A percentile compares a stretch with the other conserved stretches of the same genome.
These are phyloP conservation scores for Noctuana brunneofusca DNA, from an alignment of 2,888 invertebrate genomes.

Conservation along the genomic window DNA sequence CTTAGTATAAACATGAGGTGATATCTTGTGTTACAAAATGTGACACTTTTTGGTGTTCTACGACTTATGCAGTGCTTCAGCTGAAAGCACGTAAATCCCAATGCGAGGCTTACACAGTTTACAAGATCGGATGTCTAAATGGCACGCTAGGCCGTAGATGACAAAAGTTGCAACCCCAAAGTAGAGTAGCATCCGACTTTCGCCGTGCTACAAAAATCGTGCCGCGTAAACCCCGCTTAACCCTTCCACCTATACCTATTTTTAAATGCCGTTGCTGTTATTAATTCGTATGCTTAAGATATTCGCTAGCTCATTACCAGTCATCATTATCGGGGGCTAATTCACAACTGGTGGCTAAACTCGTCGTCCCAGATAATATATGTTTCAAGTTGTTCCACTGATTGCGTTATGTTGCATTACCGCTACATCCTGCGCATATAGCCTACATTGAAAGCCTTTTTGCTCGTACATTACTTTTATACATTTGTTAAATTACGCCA, in stretches of 20 bases:
- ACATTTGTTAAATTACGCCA: background rate
- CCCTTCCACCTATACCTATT: background rate
- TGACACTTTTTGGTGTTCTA: no score
- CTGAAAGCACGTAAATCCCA: no score
- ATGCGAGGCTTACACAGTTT: no score
- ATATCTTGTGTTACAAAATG: no score
- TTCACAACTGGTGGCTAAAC: slow-evolving; percentile 13
- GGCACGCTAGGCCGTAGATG: no score
- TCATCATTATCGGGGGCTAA: slow-evolving; percentile 8
- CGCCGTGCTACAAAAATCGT: no score
- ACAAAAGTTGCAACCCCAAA: no score
- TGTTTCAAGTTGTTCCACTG: slow-evolving; percentile 18
- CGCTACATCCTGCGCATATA: slow-evolving; percentile 25
- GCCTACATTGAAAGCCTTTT: slow-evolving; percentile 14
- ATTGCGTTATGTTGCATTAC: slow-evolving; percentile 28
- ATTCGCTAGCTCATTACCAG: slow-evolving; percentile 5
- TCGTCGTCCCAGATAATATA: slow-evolving; percentile 24
- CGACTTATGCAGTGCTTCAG: no score
- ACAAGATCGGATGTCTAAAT: no score
- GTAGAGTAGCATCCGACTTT: no score
- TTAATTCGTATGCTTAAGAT: background rate
- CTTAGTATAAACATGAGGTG: no score
- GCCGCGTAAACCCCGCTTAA: no score
- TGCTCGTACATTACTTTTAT: slow-evolving; percentile 1
- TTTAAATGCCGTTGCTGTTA: background rate